A percentile compares a stretch with the other conserved stretches of the same genome.
These are phyloP conservation scores for Edolisoma coerulescens DNA, from an alignment of 2,113 vertebrate genomes.

Conservation along the genomic window DNA sequence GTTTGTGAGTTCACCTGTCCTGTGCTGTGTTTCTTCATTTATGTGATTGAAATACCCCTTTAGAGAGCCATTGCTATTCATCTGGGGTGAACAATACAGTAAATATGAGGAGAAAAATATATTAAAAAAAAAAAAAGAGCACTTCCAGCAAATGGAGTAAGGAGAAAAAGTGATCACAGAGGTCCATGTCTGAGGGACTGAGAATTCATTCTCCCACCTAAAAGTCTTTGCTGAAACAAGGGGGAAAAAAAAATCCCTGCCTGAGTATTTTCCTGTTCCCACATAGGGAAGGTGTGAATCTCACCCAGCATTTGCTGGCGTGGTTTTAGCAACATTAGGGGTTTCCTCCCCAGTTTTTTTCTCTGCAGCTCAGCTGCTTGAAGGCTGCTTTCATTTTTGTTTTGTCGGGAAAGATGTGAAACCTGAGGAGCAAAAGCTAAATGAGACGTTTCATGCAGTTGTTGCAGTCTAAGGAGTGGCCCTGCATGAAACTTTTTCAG, in stretches of 20 bases:
- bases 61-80: neutral
- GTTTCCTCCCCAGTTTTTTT: neutral
- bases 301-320: accelerated
- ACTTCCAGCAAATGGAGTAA: neutral
- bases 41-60: neutral
- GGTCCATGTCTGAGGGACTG: neutral
- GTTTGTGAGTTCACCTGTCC: neutral
- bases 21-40: neutral
- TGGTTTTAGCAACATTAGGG: neutral
- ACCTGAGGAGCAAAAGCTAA: neutral
- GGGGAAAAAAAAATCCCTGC: neutral
- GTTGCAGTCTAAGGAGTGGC: neutral
- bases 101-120: neutral
- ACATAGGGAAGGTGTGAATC: neutral
- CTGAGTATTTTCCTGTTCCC: neutral
- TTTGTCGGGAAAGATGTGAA: neutral
- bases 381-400: neutral
- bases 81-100: neutral
- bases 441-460: neutral
- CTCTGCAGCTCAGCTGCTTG: neutral
- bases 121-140: neutral
- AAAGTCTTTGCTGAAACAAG: neutral
- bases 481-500: accelerated
- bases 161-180: neutral
- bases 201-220: neutral